Conservation (phyloP, 2,113 vertebrate genomes). For the Empidonax traillii region DNA sequence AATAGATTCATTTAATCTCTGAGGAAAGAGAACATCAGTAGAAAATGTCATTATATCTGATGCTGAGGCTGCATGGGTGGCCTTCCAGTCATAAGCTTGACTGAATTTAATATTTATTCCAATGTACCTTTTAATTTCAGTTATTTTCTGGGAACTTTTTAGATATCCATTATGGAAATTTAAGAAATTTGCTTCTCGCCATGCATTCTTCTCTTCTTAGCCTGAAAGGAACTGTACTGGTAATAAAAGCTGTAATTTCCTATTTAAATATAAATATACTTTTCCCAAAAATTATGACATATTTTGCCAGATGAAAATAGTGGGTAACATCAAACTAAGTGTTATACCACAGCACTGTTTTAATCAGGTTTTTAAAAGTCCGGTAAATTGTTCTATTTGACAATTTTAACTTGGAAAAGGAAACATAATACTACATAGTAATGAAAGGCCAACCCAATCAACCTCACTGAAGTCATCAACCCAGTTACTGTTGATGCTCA, state of each 20-base stretch:
- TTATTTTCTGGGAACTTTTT: conserved; percentile 32
- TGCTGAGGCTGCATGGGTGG: neutral
- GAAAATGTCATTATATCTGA: neutral
- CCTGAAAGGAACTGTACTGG: neutral
- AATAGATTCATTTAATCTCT: neutral
- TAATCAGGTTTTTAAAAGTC: conserved; percentile 47
- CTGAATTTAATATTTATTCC: conserved; percentile 2
- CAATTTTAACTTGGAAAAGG: conserved; percentile 49
- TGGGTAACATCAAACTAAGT: conserved; percentile 12
- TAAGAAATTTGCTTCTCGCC: neutral
- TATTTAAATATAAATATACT: neutral
- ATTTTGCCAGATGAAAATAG: conserved; percentile 49
- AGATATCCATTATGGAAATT: conserved; percentile 7
- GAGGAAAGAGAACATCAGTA: neutral
- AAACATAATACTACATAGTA: conserved; percentile 41
- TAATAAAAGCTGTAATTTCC: conserved; percentile 33
- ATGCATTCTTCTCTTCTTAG: neutral
- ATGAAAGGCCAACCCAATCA: conserved; percentile 53
- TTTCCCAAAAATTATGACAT: conserved; percentile 23
- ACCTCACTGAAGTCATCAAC: conserved; percentile 48
- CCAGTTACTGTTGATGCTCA: conserved; percentile 29
- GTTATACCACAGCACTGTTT: conserved; percentile 32
- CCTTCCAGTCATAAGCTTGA: neutral
- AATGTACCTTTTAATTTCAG: neutral
- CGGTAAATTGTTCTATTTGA: conserved; percentile 52